Conservation (phyloP, 2,888 invertebrate genomes). For the Agonopterix heracliana region DNA sequence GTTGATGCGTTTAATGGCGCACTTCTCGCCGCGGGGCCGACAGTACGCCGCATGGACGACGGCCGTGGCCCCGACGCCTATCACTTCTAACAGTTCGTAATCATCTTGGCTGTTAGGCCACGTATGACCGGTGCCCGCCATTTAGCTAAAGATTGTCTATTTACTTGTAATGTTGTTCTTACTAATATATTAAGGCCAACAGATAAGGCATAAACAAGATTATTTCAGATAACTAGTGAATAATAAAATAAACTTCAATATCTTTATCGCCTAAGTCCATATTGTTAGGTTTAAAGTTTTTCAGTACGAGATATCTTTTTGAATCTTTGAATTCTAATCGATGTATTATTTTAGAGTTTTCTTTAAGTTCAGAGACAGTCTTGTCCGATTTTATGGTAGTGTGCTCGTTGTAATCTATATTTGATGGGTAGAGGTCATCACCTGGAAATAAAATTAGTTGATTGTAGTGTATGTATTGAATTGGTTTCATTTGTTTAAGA, state of each 20-base stretch:
- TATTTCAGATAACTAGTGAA: conserved; percentile 17
- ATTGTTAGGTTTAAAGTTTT: conserved; percentile 53
- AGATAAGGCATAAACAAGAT: conserved; percentile 40
- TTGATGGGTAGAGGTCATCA: conserved; percentile 61
- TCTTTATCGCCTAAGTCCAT: conserved; percentile 55
- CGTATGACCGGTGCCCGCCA: conserved; percentile 61
- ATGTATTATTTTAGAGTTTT: conserved; percentile 36
- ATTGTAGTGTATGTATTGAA: too few relatives aligned
- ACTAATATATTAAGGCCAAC: conserved; percentile 50
- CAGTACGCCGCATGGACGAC: conserved; percentile 98
- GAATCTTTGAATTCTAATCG: conserved; percentile 37
- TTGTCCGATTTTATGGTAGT: conserved; percentile 34
- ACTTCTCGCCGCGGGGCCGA: conserved; percentile 94
- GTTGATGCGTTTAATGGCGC: conserved; percentile 99
- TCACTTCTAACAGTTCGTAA: conserved; percentile 95
- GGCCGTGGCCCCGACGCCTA: conserved; percentile 98
- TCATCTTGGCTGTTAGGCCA: conserved; percentile 97
- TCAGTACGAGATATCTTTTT: conserved; percentile 29
- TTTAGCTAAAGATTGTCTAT: conserved; percentile 62
- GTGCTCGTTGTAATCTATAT: conserved; percentile 47
- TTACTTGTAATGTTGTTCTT: conserved; percentile 48
- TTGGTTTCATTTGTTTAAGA: too few relatives aligned
- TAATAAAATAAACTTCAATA: conserved; percentile 26
- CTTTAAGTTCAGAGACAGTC: conserved; percentile 49
- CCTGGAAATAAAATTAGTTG: conserved; percentile 44